Percentiles rank a stretch among this genome's conserved stretches.
These are phyloP conservation scores for Cistogaster globosa DNA, from an alignment of 2,888 invertebrate species.

Conservation along the genomic window DNA sequence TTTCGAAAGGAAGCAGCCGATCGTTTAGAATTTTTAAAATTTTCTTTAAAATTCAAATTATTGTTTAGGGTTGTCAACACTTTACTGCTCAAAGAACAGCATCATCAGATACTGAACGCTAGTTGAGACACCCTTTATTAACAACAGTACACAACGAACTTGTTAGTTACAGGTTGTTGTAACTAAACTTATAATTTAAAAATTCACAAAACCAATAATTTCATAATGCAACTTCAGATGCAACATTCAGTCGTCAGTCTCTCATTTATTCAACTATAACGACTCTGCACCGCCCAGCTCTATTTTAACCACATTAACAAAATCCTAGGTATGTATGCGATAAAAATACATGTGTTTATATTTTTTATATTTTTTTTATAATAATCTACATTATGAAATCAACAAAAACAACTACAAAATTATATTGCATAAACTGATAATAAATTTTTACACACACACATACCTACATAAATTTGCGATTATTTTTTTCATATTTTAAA, in stretches of 20 bases:
- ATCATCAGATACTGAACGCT: too few relatives aligned
- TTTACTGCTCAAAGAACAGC: too few relatives aligned
- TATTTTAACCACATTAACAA: slow-evolving; percentile 33
- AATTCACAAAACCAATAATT: slow-evolving; percentile 70
- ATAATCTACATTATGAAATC: neutral
- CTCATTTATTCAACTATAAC: slow-evolving; percentile 57
- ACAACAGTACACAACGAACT: slow-evolving; percentile 38
- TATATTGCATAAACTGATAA: slow-evolving; percentile 25
- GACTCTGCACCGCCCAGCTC: slow-evolving; percentile 40
- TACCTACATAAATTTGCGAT: slow-evolving; percentile 20
- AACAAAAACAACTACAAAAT: neutral
- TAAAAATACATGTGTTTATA: neutral
- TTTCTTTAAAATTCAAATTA: too few relatives aligned
- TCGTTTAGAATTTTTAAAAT: too few relatives aligned
- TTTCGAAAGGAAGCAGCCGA: too few relatives aligned
- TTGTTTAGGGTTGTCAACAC: too few relatives aligned
- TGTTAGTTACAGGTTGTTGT: slow-evolving; percentile 70
- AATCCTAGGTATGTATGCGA: slow-evolving; percentile 40
- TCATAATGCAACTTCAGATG: slow-evolving; percentile 70
- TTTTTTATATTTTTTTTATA: neutral
- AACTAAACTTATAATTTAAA: slow-evolving; percentile 68
- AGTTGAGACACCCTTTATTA: too few relatives aligned
- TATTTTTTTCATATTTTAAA: slow-evolving; percentile 12
- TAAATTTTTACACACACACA: slow-evolving; percentile 24
- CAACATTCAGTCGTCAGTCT: slow-evolving; percentile 46